Evolutionary conservation across 2,113 vertebrate species (phyloP), one percentile per base, ranked within the genome.

Genomic region (Calypte anna): DNA sequence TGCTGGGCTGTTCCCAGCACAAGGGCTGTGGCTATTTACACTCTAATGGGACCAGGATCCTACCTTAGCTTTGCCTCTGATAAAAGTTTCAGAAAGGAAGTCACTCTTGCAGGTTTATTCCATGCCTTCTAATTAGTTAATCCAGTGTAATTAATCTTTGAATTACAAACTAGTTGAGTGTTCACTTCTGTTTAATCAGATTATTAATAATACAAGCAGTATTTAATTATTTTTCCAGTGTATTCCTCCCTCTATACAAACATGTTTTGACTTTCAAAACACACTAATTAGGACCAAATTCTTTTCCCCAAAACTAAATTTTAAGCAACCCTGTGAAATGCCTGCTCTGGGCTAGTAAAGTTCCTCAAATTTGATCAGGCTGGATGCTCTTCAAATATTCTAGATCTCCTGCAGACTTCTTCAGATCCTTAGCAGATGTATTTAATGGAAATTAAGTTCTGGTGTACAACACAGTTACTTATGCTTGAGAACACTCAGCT

Each of bases 201-300:
- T 91, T 96, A 96, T 95, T 96, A 94, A 93, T 96, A 93, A 94
- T 63, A 90, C 78, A 95, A 95, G 84, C 36, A 3, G 82, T 33
- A 87, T 86, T 91, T 96, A 94, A 90, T 96, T 96, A 94, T 90
- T 88, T 57, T 88, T 83, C 53, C 64, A 74, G 51, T 25, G 15
- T 62, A 40, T 64, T 46, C 88, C 76, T 85, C 86, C 73, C 70
- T 89, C 63, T 70, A 38, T 24, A 74, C 76, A 87, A 84, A 91
- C 57, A 78, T 17, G 22, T 57, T 91, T 54, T 95, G 78, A 87
- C 89, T 95, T 93, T 86, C 67, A 85, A 88, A 90, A 85, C 33
- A 59, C 36, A 40, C 28, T 72, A 59, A 74, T 76, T 85, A 78
- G 43, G 69, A 82, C 40, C 15, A 43, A 68, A 51, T 46, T 72